Evolutionary conservation across 1,140 invertebrate genomes (phyloP), one percentile per base, ranked within the genome.

Genomic region (Whitmania pigra): DNA sequence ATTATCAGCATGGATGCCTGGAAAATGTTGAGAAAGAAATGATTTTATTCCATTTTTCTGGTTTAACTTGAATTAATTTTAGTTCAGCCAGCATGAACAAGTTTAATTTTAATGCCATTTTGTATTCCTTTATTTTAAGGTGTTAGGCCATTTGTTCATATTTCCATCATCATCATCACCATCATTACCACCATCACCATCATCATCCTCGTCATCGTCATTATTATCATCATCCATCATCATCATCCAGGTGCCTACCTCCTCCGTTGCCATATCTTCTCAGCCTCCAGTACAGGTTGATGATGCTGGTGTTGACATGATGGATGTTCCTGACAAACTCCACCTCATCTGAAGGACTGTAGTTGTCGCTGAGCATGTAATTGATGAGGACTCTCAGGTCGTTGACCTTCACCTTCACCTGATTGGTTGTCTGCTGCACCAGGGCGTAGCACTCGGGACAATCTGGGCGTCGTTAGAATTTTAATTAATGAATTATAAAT

Each of bases 361-460:
- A 49, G 43, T 49, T 49, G 43, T 49, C 43, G 43, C 84, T 86
- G 43, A 86, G 85, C 68, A 87, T 91, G 81, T 87, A 88, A 77
- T 81, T 85, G 76, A 87, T 87, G 53, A 89, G 83, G 40, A 87
- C 84, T 73, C 88, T 86, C 18, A 96, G 83, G 73, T 92, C 87
- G 0, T 83, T 80, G 7, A 96, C 81, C 77, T 91, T 90, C 66
- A 79, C 81, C 70, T 91, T 85, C 77, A 96, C 93, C n/a, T 83
- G 77, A 78, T 90, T 88, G 0, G 91, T 91, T 0, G 89, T 88
- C 74, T 92, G 88, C 80, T 93, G 89, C 0, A 97, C 91, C 0
- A 98, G 83, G 80, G 92, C 93, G 78, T 97, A 97, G 79, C 94
- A 97, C 22, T 89, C 85, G 0, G 92, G 92, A 82, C 94, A 97